Conservation (phyloP, 2,797 vertebrate species). For the Neosalanx taihuensis region DNA sequence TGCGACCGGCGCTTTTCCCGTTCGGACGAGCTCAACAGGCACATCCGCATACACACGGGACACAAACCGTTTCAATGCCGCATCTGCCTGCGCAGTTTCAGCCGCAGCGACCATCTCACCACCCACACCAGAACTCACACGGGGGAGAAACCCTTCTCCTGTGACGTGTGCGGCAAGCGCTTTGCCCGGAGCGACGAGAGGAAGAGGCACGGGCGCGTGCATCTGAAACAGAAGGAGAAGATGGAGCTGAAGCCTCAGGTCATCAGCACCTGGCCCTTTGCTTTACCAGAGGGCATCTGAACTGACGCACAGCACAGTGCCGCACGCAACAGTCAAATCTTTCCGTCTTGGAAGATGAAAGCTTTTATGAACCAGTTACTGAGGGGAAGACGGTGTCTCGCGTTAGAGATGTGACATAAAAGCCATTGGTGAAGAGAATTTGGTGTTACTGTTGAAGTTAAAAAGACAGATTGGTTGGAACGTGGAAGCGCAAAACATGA, state of each 20-base stretch:
- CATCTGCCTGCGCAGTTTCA: conserved; percentile 96
- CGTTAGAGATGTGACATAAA: conserved; percentile 31
- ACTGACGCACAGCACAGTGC: conserved; percentile 6
- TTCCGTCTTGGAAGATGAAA: conserved; percentile 78
- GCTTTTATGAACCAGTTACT: conserved; percentile 47
- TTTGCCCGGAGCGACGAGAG: conserved; percentile 94
- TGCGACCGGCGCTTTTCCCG: conserved; percentile 94
- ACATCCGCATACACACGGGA: conserved; percentile 96
- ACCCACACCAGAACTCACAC: conserved; percentile 98
- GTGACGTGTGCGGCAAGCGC: conserved; percentile 93
- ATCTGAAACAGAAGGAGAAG: conserved; percentile 94
- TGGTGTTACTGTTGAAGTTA: conserved; percentile 50
- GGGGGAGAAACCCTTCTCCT: conserved; percentile 96
- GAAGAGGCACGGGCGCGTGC: conserved; percentile 94
- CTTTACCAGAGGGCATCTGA: conserved; percentile 79
- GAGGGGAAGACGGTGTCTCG: conserved; percentile 58
- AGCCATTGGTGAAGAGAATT: conserved; percentile 30
- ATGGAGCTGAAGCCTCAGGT: conserved; percentile 91
- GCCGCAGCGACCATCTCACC: conserved; percentile 97
- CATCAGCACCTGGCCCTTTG: conserved; percentile 71
- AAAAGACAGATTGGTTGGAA: conserved; percentile 37
- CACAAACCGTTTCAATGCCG: conserved; percentile 99
- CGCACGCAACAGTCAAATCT: conserved; percentile 57
- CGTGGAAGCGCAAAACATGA: conserved; percentile 31
- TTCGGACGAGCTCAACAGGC: conserved; percentile 96